Evolutionary conservation across 2,113 vertebrate species (phyloP), one percentile per base, ranked within the genome.

Genomic region (Dascyllus trimaculatus): DNA sequence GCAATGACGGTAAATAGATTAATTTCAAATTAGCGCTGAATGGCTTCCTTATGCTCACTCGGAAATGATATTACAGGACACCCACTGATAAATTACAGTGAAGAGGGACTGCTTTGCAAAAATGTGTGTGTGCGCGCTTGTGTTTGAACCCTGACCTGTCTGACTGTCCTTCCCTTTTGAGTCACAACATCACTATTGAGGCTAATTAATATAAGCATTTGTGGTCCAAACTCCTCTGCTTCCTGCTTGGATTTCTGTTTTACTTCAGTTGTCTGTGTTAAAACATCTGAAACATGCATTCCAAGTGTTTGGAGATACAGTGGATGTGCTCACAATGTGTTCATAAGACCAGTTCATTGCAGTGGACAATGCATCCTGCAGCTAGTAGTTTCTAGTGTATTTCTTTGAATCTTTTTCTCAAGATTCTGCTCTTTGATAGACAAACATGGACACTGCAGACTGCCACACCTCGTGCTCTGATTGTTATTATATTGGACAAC

Each of bases 1-100:
- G 17, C 63, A 81, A 71, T 84, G 56, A 76, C 86, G 75, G 87
- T 89, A 78, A 90, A 89, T 74, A 63, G 66, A 86, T 88, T 76
- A 25, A 67, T 85, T 82, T 87, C 21, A 71, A 76, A 71, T 80
- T 15, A 62, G 24, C 63, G 15, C 2, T 56, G 40, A 80, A 48
- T 61, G 46, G 59, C 11, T 71, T 82, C 62, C 46, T 84, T 78
- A 6, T 84, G 78, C 56, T 51, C 38, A 2, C 48, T 59, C 3
- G 63, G 71, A 85, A 81, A 86, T 74, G 0, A 62, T 43, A 84
- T 82, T 68, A 80, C 56, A 57, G 63, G 46, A 32, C 53, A 32
- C 1, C 14, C 1, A 22, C 13, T 48, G 52, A 77, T 17, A 59
- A 83, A 81, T 79, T 57, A 69, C 9, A 59, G 45, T 66, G 58